Conservation (phyloP, 2,888 invertebrate species). For the Hetaerina titia region DNA sequence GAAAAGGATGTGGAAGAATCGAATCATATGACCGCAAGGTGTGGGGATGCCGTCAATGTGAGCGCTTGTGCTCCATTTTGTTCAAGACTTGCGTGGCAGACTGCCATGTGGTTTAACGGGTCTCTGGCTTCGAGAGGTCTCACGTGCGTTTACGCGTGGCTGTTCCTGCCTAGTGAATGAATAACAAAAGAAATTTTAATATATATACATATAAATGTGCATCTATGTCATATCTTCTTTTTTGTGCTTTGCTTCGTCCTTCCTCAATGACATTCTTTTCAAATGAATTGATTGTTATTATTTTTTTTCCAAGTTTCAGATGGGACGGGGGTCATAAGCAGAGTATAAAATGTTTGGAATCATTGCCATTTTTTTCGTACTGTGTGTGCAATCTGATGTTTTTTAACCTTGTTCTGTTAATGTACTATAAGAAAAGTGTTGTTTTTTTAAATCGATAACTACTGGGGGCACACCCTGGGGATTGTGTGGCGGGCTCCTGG, state of each 20-base stretch:
- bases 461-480: constrained; percentile 42
- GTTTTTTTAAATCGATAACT: constrained; percentile 20
- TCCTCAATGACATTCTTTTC: constrained; percentile 9
- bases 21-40: constrained; percentile 50
- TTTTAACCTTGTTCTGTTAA: constrained; percentile 50
- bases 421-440: neutral
- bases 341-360: constrained; percentile 17
- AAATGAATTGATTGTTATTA: neutral
- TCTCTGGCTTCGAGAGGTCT: constrained; percentile 56
- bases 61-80: constrained; percentile 56
- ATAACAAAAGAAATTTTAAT: constrained; percentile 5
- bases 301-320: neutral
- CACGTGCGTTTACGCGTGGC: constrained; percentile 58
- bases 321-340: neutral
- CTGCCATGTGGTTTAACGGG: constrained; percentile 61
- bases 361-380: constrained; percentile 42
- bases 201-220: neutral
- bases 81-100: constrained; percentile 61
- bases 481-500: constrained; percentile 3
- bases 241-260: neutral
- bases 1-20: constrained; percentile 62
- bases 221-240: neutral
- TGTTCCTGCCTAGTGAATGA: constrained; percentile 60
- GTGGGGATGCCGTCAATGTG: constrained; percentile 61
- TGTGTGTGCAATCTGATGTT: constrained; percentile 49